Conservation (phyloP, 2,113 vertebrate genomes). For the Pelecanoides urinatrix region DNA sequence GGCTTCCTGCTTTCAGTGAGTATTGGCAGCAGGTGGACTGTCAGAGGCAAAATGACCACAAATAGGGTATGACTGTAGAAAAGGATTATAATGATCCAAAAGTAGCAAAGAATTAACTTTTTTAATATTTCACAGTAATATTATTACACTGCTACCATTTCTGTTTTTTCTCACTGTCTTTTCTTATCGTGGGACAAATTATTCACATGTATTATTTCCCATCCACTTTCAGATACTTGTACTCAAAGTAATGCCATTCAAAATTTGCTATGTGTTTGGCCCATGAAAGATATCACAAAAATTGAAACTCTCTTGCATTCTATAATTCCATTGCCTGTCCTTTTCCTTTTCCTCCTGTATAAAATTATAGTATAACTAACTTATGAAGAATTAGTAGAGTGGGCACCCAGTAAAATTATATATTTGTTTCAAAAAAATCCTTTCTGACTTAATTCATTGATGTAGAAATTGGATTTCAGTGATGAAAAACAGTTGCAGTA, state of each 20-base stretch:
- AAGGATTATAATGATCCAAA: background rate
- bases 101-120: background rate
- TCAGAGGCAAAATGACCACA: background rate
- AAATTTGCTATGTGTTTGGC: background rate
- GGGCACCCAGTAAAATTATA: background rate
- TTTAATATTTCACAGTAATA: background rate
- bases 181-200: accelerated
- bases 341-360: background rate
- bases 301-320: background rate
- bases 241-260: background rate
- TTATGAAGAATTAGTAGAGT: background rate
- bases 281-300: background rate
- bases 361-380: background rate
- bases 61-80: background rate
- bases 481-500: background rate
- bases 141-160: background rate
- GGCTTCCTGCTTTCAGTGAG: background rate
- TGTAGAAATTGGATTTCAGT: background rate
- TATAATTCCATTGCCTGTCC: background rate
- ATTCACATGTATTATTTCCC: background rate
- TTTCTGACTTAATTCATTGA: background rate
- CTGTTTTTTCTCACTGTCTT: background rate
- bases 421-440: background rate
- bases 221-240: background rate
- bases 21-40: background rate